Base-by-base conservation (phyloP, 2,797 vertebrate species). In the Lepus oiostolus region DNA sequence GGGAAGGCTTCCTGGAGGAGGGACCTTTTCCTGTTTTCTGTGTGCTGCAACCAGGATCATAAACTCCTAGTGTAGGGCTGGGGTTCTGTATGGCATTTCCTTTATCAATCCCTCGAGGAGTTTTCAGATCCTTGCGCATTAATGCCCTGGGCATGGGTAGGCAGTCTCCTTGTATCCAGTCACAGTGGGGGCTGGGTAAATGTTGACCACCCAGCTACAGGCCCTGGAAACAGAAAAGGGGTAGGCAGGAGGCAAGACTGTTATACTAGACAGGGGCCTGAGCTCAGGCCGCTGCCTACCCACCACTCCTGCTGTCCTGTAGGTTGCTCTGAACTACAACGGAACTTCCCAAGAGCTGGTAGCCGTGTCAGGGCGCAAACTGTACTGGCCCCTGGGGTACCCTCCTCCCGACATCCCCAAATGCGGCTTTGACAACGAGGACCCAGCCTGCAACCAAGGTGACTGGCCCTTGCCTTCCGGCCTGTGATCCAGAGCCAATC, bases 341-440 rank as follows among this genome's bases (percentile, higher is more conserved):
- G 99, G 99, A 67, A 99, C 98, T 1, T 98, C 98, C 97, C 98
- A 99, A 97, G 97, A 98, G 93, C 98, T 99, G 91, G 96, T 97
- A 1, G 84, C 97, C 1, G 80, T 99, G 9, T 98, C 98, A 0
- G 99, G 98, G 0, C 97, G 96, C 0, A 38, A 94, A 1, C 96
- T 99, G 85, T 98, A 98, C 80, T 99, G 99, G 99, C 98, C 98
- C 0, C 98, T 99, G 0, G 99, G 99, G 1, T 54, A 26, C 0
- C 77, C 98, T 60, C 99, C 99, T 1, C 86, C 95, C 0, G 99
- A 99, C 0, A 91, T 99, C 47, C 99, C 99, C 0, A 76, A 97
- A 63, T 99, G 99, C 0, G 99, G 99, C 75, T 99, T 99, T 60
- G 99, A 99, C 95, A 99, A 99, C 4, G 98, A 98, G 32, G 98